These are phyloP conservation scores for Lophotriccus pileatus DNA, from an alignment of 2,797 vertebrate species.

Conservation along the genomic window DNA sequence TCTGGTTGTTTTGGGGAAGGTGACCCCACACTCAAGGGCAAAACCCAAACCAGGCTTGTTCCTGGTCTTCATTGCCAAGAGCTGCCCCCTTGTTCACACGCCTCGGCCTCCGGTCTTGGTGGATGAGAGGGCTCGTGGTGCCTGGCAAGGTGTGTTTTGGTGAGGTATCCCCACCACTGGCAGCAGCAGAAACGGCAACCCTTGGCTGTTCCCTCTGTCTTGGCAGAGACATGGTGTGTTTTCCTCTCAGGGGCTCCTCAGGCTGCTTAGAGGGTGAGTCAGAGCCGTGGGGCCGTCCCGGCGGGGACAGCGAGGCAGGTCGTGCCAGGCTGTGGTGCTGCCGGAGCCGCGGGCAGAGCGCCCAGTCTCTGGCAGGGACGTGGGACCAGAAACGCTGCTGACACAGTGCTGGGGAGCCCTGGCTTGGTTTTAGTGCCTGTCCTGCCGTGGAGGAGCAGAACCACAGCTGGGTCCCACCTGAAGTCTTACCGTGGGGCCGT, in stretches of 20 bases:
- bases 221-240: fast-evolving
- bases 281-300: fast-evolving
- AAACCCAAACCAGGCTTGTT: neutral
- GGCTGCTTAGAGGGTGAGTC: neutral
- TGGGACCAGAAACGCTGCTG: neutral
- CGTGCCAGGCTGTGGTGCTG: neutral
- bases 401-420: fast-evolving
- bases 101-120: fast-evolving
- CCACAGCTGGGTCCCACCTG: neutral
- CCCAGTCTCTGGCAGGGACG: fast-evolving
- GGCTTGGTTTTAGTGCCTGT: neutral
- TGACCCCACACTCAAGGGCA: neutral
- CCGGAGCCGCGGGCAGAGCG: neutral
- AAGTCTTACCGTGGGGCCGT: fast-evolving
- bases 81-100: fast-evolving
- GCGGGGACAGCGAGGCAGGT: neutral
- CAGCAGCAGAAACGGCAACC: fast-evolving
- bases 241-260: fast-evolving
- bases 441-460: neutral
- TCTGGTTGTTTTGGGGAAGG: neutral
- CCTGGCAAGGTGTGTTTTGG: neutral
- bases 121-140: fast-evolving
- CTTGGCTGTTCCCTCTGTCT: neutral
- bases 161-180: fast-evolving
- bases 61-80: neutral